Evolutionary conservation across 2,888 invertebrate species (phyloP), one percentile per base, ranked within the genome.

Genomic region (Rhamnusium bicolor): DNA sequence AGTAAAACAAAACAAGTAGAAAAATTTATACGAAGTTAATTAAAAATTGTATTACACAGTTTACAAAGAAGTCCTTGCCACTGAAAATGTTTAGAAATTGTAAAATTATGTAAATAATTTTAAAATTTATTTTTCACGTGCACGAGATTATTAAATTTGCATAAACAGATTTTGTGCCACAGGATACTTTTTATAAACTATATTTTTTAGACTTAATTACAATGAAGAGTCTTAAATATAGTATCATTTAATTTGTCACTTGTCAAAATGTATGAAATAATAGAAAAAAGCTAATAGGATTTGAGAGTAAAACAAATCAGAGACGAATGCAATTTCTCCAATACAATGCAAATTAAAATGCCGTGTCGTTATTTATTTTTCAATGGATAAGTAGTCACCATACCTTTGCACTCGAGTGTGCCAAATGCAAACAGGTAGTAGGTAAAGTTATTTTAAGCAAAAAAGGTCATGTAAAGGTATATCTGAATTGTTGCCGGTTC

Each of bases 21-120:
- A 40, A 40, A 2, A n/a, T 2, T 40, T 40, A 14, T n/a, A 40
- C 12, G 12, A n/a, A n/a, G 2, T 10, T 40, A 40, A 40, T 40
- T 40, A 40, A 40, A 40, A n/a, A 12, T 14, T n/a, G n/a, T 12
- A 4, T 12, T 40, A 40, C n/a, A n/a, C 5, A 40, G 40, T 40
- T 51, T 18, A n/a, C 18, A 60, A 60, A 18, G 40, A 60, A 60
- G 46, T 29, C 29, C 16, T 12, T 60, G 10, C 58, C 60, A 40
- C 18, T 16, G 60, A 40, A 32, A 24, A 40, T 7, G 19, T 40
- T 60, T 60, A 40, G 40, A 60, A 60, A 60, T 60, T 18, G 40
- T 24, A n/a, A 60, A 40, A 60, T 60, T 60, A 60, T 60, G 60
- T 18, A 60, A 60, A 60, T 60, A 60, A 60, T 60, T 60, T 16